These are phyloP conservation scores for Suncus etruscus DNA, from an alignment of 2,113 vertebrate species.

Conservation along the genomic window DNA sequence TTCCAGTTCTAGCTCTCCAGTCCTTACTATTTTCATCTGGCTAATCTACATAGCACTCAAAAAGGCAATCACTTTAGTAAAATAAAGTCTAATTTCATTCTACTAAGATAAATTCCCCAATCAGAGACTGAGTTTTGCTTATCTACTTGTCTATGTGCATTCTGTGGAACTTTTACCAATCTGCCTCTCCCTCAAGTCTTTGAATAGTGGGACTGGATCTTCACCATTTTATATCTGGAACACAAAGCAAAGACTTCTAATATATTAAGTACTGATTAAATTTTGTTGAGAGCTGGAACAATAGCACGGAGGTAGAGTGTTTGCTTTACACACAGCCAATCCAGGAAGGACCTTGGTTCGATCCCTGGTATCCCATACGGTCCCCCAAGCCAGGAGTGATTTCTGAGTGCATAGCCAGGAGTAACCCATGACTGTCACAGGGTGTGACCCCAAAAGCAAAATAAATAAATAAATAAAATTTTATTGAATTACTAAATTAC, in stretches of 20 bases:
- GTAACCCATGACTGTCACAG: too few relatives aligned
- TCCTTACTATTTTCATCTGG: neutral
- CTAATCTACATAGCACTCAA: neutral
- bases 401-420: too few relatives aligned
- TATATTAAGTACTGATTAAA: neutral
- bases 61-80: neutral
- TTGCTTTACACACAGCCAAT: too few relatives aligned
- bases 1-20: too few relatives aligned
- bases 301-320: too few relatives aligned
- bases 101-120: neutral
- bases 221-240: neutral
- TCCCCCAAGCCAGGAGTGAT: too few relatives aligned
- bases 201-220: neutral
- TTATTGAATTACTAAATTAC: neutral
- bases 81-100: neutral
- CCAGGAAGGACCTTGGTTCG: too few relatives aligned
- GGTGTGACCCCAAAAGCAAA: too few relatives aligned
- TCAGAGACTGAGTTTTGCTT: neutral
- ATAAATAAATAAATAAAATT: too few relatives aligned
- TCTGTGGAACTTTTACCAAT: neutral
- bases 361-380: too few relatives aligned
- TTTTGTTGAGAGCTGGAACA: neutral
- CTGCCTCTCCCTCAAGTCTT: neutral
- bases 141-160: neutral
- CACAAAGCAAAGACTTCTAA: neutral